Base-by-base conservation (phyloP, 2,797 vertebrate species). In the Distichodus sexfasciatus region DNA sequence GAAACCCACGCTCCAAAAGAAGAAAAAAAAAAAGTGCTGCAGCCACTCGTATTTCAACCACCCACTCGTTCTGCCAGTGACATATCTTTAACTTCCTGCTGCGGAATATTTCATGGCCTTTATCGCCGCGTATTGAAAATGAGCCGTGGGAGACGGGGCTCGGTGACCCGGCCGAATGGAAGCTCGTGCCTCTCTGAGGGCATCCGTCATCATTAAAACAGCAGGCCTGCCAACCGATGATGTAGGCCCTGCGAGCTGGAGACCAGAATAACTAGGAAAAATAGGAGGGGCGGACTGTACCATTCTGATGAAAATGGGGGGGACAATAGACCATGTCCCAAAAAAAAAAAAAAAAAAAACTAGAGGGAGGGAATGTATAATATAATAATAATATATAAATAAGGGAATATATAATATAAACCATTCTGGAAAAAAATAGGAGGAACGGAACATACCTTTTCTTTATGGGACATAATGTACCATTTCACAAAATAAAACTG, bases 131-230 rank as follows among this genome's bases (percentile, higher is more conserved):
- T 72, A 68, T 76, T 76, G 61, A 74, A 76, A 79, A 67, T 40
- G 57, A 54, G 63, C 46, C 2, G 10, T 38, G 54, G 69, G 54
- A 63, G 11, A 23, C 26, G 8, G 15, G 66, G 12, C 24, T 12
- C 9, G 24, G 14, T 61, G 67, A 59, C 68, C 61, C 28, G 40
- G 51, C 43, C 74, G 31, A 70, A 31, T 65, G 64, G 76, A 76
- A 59, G 71, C 67, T 63, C 36, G 28, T 24, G 48, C 35, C 50
- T 70, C 74, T 73, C 70, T 23, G 28, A 65, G 74, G 40, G 35
- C 54, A 71, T 55, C 64, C 61, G 64, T 62, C 71, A 66, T 76
- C 64, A 73, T 76, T 74, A 79, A 76, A 79, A 44, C 77, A 74
- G 55, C 51, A 69, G 48, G 59, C 29, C 48, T 58, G 38, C 17